These are phyloP conservation scores for Parnassius orleans DNA, from an alignment of 2,888 invertebrate species.

Conservation along the genomic window DNA sequence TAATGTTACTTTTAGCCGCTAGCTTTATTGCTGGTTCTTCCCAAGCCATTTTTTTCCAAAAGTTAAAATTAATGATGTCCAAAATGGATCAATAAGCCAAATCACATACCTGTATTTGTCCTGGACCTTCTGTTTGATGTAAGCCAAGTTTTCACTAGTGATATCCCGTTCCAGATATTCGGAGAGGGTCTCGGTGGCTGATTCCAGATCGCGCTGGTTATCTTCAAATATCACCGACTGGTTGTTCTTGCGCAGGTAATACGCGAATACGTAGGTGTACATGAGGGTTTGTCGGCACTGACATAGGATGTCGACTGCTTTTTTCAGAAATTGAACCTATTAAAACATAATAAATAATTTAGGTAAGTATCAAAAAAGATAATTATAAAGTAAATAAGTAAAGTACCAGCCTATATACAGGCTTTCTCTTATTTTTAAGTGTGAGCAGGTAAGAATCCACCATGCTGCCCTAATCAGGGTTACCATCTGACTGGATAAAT, in stretches of 20 bases:
- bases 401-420: no score
- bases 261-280: conserved; percentile 99
- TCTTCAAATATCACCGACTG: conserved; percentile 99
- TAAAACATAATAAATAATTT: not conserved
- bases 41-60: no score
- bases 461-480: no score
- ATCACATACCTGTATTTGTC: conserved; percentile 93
- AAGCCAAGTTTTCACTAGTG: conserved; percentile 97
- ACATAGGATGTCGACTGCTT: conserved; percentile 98
- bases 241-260: conserved; percentile 98
- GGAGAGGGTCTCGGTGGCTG: conserved; percentile 97
- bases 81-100: not conserved
- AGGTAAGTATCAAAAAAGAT: no score
- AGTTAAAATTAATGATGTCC: not conserved
- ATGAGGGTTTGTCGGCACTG: conserved; percentile 98
- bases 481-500: no score
- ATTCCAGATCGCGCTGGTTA: conserved; percentile 98
- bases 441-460: no score
- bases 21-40: no score
- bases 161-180: conserved; percentile 99
- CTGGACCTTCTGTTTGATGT: conserved; percentile 99
- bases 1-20: no score
- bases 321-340: conserved; percentile 97
- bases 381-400: no score
- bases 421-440: no score